Evolutionary conservation across 2,797 vertebrate species (phyloP).

Genomic region (Poeciliopsis turneri): DNA sequence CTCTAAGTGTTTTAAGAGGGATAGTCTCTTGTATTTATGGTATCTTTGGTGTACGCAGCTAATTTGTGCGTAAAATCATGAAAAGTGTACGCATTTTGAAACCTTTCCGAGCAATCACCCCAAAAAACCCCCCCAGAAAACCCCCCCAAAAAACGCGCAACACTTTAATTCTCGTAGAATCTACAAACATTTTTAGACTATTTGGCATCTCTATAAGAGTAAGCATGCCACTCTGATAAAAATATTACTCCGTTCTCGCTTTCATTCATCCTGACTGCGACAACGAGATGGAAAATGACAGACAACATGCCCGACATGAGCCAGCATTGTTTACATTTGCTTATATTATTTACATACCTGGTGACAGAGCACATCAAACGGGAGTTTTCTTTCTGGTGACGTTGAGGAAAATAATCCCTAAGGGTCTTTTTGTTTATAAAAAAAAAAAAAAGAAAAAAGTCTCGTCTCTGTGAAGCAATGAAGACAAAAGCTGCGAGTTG

Average conservation of each 20-base stretch:
- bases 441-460: background rate
- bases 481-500: constrained; percentile 44
- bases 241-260: background rate
- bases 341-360: constrained; percentile 57
- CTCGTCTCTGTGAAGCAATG: constrained; percentile 36
- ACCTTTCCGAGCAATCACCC: background rate
- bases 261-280: constrained; percentile 35
- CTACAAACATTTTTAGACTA: background rate
- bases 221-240: background rate
- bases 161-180: background rate
- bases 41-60: background rate
- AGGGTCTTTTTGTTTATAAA: constrained; percentile 25
- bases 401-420: constrained; percentile 56
- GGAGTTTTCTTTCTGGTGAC: constrained; percentile 45
- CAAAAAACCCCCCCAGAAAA: background rate
- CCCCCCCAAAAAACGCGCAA: background rate
- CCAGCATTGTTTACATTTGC: constrained; percentile 40
- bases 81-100: background rate
- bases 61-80: background rate
- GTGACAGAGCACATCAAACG: constrained; percentile 50
- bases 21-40: no score
- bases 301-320: constrained; percentile 39
- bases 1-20: background rate
- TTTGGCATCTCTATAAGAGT: background rate
- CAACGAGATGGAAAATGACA: constrained; percentile 53